phyloP scores from a whole-genome alignment of 1,140 invertebrate species.

The Stegodyphus mimosarum region DNA sequence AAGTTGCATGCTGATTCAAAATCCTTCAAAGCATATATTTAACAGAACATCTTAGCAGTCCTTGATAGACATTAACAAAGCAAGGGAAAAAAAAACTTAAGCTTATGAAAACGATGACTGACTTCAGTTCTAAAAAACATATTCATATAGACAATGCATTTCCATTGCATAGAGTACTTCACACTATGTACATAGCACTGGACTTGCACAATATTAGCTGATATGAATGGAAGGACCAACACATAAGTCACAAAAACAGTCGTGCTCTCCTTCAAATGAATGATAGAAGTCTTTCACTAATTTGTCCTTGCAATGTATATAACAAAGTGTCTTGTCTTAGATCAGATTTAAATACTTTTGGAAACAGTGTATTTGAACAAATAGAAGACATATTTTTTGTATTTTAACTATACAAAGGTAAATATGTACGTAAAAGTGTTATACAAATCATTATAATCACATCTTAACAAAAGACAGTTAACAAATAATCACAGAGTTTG shows the following conservation, averaged over 20 bases:
- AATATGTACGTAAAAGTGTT: neutral
- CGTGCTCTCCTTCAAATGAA: slow-evolving; percentile 22
- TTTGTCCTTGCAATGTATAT: slow-evolving; percentile 9
- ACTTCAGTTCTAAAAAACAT: slow-evolving; percentile 56
- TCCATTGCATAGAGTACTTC: slow-evolving; percentile 55
- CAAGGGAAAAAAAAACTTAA: slow-evolving; percentile 17
- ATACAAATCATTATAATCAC: slow-evolving; percentile 20
- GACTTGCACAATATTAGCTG: slow-evolving; percentile 52
- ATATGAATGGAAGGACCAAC: slow-evolving; percentile 61
- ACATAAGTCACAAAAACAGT: slow-evolving; percentile 52
- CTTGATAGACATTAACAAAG: neutral
- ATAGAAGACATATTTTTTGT: neutral
- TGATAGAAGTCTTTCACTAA: slow-evolving; percentile 22
- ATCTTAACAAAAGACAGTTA: slow-evolving; percentile 23
- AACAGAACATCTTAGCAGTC: slow-evolving; percentile 27
- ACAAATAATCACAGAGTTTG: slow-evolving; percentile 51
- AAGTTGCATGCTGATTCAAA: too few relatives aligned
- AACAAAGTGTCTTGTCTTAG: neutral
- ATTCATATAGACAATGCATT: slow-evolving; percentile 34
- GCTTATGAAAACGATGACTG: slow-evolving; percentile 38
- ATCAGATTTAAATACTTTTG: neutral
- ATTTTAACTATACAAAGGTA: neutral
- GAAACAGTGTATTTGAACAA: neutral
- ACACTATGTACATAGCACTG: slow-evolving; percentile 58
- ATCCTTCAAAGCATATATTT: too few relatives aligned